Evolutionary conservation across 2,797 vertebrate species (phyloP).

Genomic region (Odontamblyopus rebecca): DNA sequence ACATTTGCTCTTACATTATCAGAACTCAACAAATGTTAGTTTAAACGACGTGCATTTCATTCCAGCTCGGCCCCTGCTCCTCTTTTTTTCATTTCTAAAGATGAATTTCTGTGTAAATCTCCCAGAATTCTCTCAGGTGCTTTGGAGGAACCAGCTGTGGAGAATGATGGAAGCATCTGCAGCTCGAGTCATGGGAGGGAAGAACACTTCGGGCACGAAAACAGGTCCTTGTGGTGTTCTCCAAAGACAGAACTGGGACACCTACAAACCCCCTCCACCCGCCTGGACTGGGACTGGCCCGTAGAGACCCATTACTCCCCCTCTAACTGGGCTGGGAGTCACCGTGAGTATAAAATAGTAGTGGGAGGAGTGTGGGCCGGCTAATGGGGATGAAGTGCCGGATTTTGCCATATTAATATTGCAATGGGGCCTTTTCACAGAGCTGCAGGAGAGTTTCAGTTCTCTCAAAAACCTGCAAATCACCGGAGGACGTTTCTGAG

Average conservation of each 20-base stretch:
- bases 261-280: background rate
- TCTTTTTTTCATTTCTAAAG: background rate
- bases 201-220: background rate
- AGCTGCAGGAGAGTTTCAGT: too few species aligned
- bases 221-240: background rate
- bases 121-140: background rate
- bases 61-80: background rate
- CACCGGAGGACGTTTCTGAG: too few species aligned
- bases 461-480: too few species aligned
- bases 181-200: background rate
- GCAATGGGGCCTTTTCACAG: too few species aligned
- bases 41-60: background rate
- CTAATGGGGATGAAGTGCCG: background rate
- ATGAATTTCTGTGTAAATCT: background rate
- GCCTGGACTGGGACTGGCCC: background rate
- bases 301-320: background rate
- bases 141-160: background rate
- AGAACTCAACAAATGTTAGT: too few species aligned
- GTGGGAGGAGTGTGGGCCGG: background rate
- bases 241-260: constrained; percentile 1
- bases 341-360: background rate
- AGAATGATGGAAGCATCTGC: background rate
- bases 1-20: too few species aligned
- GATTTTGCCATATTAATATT: too few species aligned
- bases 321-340: background rate